phyloP scores from a whole-genome alignment of 2,888 invertebrate species.

The Microctonus brassicae region DNA sequence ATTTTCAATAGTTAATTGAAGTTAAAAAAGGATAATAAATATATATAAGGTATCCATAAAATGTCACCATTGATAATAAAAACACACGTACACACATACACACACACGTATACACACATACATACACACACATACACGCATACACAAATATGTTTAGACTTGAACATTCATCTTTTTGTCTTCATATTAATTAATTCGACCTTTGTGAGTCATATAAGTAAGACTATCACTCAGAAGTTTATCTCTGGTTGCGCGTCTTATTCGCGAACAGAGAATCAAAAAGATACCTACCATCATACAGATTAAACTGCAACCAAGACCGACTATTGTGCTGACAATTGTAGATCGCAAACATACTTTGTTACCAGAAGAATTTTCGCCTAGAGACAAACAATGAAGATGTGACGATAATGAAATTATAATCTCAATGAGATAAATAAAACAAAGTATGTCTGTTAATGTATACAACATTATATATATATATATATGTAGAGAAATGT shows the following conservation, averaged over 20 bases:
- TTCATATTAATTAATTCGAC: conserved; percentile 63
- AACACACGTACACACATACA: no score
- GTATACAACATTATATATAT: background rate
- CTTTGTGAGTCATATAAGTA: conserved; percentile 69
- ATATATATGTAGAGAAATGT: no score
- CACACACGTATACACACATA: no score
- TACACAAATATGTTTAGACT: background rate
- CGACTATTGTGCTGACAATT: conserved; percentile 78
- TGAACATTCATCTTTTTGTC: background rate
- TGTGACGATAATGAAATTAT: background rate
- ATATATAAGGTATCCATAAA: background rate
- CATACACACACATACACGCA: background rate
- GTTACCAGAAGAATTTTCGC: conserved; percentile 54
- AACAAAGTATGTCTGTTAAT: conserved; percentile 12
- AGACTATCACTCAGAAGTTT: conserved; percentile 67
- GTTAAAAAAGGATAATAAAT: background rate
- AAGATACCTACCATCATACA: conserved; percentile 81
- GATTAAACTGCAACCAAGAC: conserved; percentile 78
- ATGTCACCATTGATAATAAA: background rate
- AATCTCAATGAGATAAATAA: background rate
- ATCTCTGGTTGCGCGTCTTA: conserved; percentile 73
- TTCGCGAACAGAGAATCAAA: conserved; percentile 82
- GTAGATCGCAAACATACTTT: conserved; percentile 74
- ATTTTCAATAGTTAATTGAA: background rate
- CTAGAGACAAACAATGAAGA: conserved; percentile 18